Evolutionary conservation across 2,797 vertebrate species (phyloP).

Genomic region (Rhabdomys pumilio): DNA sequence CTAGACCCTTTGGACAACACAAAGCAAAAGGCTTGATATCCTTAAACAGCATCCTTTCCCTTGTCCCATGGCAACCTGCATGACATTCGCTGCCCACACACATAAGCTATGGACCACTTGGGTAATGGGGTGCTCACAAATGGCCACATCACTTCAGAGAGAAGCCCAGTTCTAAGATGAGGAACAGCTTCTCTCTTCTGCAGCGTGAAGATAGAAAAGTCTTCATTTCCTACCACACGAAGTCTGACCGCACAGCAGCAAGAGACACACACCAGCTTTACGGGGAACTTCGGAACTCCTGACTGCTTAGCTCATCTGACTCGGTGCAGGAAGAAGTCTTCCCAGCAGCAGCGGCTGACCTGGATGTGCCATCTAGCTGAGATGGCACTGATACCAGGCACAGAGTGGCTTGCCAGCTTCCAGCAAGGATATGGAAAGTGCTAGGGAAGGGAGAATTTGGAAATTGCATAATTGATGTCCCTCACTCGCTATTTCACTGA

Average conservation of each 20-base stretch:
- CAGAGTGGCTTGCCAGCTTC: background rate
- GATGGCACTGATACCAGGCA: background rate
- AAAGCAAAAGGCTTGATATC: background rate
- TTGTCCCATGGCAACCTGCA: background rate
- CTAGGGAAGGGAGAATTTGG: slow-evolving; percentile 13
- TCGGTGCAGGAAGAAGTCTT: background rate
- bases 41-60: background rate
- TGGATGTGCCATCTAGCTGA: background rate
- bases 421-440: slow-evolving; percentile 11
- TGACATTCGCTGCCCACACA: background rate
- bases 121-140: background rate
- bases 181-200: background rate
- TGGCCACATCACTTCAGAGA: background rate
- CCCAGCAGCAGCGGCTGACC: background rate
- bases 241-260: background rate
- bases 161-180: background rate
- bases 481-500: background rate
- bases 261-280: background rate
- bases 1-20: background rate
- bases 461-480: background rate
- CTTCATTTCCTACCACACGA: background rate
- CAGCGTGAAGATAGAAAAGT: background rate
- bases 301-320: background rate
- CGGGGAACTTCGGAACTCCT: background rate
- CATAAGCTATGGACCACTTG: background rate